A percentile compares a stretch with the other conserved stretches of the same genome.
Evolutionary conservation across 2,113 vertebrate species (phyloP).

Genomic region (Baryphthengus martii): DNA sequence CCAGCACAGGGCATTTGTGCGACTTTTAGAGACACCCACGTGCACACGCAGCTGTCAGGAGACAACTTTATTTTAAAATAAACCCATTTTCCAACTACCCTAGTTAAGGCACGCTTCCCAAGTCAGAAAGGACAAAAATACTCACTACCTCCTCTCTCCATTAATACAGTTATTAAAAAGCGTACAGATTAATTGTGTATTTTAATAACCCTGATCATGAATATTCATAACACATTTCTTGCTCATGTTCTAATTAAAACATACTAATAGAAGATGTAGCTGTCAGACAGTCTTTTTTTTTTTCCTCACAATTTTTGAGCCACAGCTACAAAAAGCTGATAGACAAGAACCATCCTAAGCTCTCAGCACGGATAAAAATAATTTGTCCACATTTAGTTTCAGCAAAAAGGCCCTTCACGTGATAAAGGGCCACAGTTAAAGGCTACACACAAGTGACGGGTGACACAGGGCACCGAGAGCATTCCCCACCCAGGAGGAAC

Average conservation of each 20-base stretch:
- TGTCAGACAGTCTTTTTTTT: background rate
- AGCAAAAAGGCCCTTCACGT: background rate
- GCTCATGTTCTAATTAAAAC: constrained; percentile 73
- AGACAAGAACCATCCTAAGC: background rate
- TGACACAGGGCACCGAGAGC: background rate
- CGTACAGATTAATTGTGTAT: constrained; percentile 67
- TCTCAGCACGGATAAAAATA: background rate
- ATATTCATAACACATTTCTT: constrained; percentile 70
- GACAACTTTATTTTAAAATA: background rate
- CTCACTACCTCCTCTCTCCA: background rate
- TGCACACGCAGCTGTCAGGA: background rate
- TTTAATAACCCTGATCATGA: constrained; percentile 73
- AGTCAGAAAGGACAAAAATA: constrained; percentile 5
- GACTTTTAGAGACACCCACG: background rate
- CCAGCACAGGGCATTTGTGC: background rate
- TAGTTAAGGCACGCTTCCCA: background rate
- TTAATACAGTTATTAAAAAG: constrained; percentile 71
- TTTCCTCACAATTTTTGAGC: background rate
- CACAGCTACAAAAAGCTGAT: background rate
- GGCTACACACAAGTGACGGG: background rate
- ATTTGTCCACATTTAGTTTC: background rate
- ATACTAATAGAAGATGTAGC: constrained; percentile 61
- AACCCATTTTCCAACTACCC: background rate
- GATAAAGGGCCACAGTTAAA: accelerated
- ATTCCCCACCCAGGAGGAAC: background rate